Evolutionary conservation across 2,888 invertebrate genomes (phyloP).

Genomic region (Cremastobaeus sp.): DNA sequence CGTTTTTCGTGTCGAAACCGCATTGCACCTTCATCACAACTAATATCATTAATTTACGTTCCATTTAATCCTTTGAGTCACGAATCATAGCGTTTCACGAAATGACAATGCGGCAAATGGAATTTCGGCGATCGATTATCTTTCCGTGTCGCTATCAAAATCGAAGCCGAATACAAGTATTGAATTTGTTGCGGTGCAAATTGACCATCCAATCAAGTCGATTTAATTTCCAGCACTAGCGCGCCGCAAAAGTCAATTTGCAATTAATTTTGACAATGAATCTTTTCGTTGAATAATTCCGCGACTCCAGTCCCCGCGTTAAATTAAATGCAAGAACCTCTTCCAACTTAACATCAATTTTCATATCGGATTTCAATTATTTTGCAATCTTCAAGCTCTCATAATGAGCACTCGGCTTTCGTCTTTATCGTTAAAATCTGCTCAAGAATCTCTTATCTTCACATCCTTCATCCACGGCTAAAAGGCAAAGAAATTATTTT

Average conservation of each 20-base stretch:
- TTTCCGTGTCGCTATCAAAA: too few species aligned
- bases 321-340: slow-evolving; percentile 35
- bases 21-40: slow-evolving; percentile 1
- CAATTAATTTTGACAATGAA: slow-evolving; percentile 21
- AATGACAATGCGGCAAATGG: background rate
- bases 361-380: slow-evolving; percentile 49
- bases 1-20: slow-evolving; percentile 1
- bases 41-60: slow-evolving; percentile 10
- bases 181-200: background rate
- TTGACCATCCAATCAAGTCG: background rate
- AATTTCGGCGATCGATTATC: background rate
- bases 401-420: slow-evolving; percentile 19
- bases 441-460: slow-evolving; percentile 8
- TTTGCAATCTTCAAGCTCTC: slow-evolving; percentile 28
- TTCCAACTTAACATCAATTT: slow-evolving; percentile 31
- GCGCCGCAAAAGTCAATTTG: slow-evolving; percentile 8
- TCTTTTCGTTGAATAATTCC: slow-evolving; percentile 16
- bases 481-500: background rate
- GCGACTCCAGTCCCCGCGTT: slow-evolving; percentile 10
- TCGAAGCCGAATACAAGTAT: too few species aligned
- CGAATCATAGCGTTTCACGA: slow-evolving; percentile 1
- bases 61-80: slow-evolving; percentile 21
- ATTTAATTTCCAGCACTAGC: slow-evolving; percentile 8
- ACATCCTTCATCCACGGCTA: background rate
- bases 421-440: slow-evolving; percentile 20